phyloP scores from a whole-genome alignment of 2,888 invertebrate species.

The Arctia plantaginis region DNA sequence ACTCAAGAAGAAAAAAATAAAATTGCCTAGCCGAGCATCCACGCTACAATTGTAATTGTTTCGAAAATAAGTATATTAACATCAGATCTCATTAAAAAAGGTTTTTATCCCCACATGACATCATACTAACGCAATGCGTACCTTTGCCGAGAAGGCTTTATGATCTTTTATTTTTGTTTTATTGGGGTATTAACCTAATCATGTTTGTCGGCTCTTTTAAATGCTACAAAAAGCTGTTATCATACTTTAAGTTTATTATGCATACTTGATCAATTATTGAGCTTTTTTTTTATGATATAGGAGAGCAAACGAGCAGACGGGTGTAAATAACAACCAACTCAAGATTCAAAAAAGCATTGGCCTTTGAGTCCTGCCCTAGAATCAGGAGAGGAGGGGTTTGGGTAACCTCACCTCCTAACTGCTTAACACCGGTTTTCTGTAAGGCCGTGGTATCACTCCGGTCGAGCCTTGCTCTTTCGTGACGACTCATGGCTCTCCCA shows the following conservation, averaged over 20 bases:
- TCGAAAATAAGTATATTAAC: background rate
- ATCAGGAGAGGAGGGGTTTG: no score
- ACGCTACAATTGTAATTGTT: background rate
- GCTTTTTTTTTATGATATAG: background rate
- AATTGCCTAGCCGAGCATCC: background rate
- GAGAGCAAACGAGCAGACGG: no score
- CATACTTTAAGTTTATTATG: background rate
- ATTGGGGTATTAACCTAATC: constrained; percentile 2
- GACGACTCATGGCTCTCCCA: background rate
- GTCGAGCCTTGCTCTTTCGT: no score
- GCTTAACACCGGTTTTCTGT: no score
- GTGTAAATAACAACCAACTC: no score
- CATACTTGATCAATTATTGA: background rate
- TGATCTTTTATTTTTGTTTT: constrained; percentile 8
- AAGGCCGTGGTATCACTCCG: no score
- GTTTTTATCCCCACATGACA: constrained; percentile 10
- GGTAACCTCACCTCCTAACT: no score
- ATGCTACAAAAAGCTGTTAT: background rate
- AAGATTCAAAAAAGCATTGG: no score
- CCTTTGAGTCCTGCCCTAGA: no score
- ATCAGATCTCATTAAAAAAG: constrained; percentile 2
- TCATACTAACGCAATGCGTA: constrained; percentile 13
- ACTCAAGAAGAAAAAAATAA: background rate
- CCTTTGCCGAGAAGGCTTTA: background rate
- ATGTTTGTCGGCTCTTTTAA: constrained; percentile 1